Evolutionary conservation across 1,140 invertebrate genomes (phyloP), one percentile per base, ranked within the genome.

Genomic region (Hycleus cichorii): DNA sequence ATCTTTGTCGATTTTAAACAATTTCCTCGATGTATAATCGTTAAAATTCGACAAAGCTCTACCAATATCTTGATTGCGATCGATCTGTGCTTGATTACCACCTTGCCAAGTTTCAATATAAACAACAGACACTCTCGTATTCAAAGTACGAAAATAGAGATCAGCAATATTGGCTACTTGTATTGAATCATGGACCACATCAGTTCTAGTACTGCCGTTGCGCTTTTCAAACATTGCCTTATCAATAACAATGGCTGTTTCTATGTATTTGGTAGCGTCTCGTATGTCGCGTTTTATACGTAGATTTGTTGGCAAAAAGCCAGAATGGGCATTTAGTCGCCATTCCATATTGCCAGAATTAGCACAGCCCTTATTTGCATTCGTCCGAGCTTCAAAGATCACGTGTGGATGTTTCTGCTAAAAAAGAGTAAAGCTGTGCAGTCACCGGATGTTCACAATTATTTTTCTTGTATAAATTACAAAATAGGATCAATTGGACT

Each of bases 121-220:
- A 42, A 95, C 90, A 59, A 98, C 86, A 8, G 93, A 93, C 24
- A 97, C 89, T 63, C 93, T 80, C 12, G 95, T 95, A 69, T 93
- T 95, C 64, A 97, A 80, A 26, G 90, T 91, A 59, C 93, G 86
- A 60, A 74, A 74, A 59, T 74, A 74, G 84, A 96, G 78, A 80
- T 97, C 94, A 52, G 93, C 93, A 74, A 96, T 95, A 77, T 97
- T 97, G 48, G 92, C 93, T 64, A 96, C 91, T 82, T 96, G 93
- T 71, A 97, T 90, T 48, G 93, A 91, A 77, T 96, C 93, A 70
- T 93, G 90, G 55, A 96, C 88, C 50, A 96, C 91, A 74, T 95
- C 89, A 5, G 86, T 81, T 57, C 92, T 79, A 40, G 88, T 91
- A 71, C 89, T 93, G 59, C 91, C 90, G 76, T 95, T 95, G 49